Percentiles rank a stretch among this genome's conserved stretches.
Evolutionary conservation across 2,113 vertebrate genomes (phyloP).

Genomic region (Parus major): DNA sequence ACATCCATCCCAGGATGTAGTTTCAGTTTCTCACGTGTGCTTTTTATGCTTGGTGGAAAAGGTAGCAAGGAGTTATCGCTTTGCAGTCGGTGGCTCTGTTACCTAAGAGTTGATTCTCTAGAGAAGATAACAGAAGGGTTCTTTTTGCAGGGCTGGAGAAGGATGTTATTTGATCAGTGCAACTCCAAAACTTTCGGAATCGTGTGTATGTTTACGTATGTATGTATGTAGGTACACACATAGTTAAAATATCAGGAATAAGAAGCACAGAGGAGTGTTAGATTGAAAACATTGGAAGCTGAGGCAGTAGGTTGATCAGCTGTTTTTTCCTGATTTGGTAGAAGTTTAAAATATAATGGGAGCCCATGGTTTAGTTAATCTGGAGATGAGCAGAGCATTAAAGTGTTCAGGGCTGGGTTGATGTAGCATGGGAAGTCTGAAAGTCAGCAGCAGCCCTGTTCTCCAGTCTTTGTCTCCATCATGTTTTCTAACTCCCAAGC

Average conservation of each 20-base stretch:
- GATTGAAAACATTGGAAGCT: not conserved
- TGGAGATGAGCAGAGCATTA: rapidly evolving
- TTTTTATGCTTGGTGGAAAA: not conserved
- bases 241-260: not conserved
- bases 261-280: not conserved
- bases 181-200: not conserved
- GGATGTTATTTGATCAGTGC: not conserved
- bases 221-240: rapidly evolving
- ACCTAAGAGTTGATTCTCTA: not conserved
- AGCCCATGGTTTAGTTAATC: not conserved
- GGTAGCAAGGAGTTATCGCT: not conserved
- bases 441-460: not conserved
- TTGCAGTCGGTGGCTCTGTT: not conserved
- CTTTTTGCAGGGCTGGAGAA: not conserved
- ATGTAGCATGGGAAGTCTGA: rapidly evolving
- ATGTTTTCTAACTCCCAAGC: not conserved
- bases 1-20: not conserved
- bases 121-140: not conserved
- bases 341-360: not conserved
- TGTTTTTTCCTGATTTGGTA: not conserved
- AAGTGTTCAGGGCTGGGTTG: rapidly evolving
- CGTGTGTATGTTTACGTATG: rapidly evolving
- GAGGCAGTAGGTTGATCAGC: not conserved
- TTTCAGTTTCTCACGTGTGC: not conserved
- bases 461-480: not conserved